Base-by-base conservation (phyloP, 2,888 invertebrate species). In the Epinotia nisella region DNA sequence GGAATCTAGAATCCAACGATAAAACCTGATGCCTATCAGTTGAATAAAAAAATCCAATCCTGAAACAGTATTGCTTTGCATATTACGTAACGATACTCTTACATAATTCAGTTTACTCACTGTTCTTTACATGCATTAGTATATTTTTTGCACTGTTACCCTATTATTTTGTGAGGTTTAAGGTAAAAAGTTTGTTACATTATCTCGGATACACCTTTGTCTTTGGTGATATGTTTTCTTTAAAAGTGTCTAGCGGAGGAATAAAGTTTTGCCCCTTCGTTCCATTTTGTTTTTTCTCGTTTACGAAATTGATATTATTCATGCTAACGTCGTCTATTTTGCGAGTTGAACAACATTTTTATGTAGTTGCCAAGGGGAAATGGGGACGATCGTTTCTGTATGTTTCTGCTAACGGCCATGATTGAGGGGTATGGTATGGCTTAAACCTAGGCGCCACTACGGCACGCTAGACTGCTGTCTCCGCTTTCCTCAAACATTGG, bases 401-500 rank as follows among this genome's bases (percentile, higher is more conserved):
- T n/a, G 15, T 10, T 15, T 7, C 3, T 17, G n/a, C 9, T 35
- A 49, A 21, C 15, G 19, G n/a, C 45, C 35, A 61, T 66, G 51
- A 66, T 66, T 51, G 39, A n/a, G 39, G 49, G 19, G 41, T 41
- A 24, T 64, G 19, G 41, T 41, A 24, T 64, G 35, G 15, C 17
- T 29, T 71, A 19, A 45, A 41, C 19, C 35, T 67, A 21, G 35
- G 67, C 67, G 67, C 61, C 56, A 67, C 7, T 15, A 60, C n/a
- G 19, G 29, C 49, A 68, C 56, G 67, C 39, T 61, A 56, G n/a
- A 60, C 53, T 71, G 51, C 82, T 78, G 79, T 82, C 80, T 79
- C 82, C 83, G 80, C 85, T 87, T 87, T 83, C 82, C 82, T 81
- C 84, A 89, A 90, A 88, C 91, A 84, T 89, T 89, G 87, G 88